phyloP scores from a whole-genome alignment of 2,113 vertebrate genomes.

The Fulica atra region DNA sequence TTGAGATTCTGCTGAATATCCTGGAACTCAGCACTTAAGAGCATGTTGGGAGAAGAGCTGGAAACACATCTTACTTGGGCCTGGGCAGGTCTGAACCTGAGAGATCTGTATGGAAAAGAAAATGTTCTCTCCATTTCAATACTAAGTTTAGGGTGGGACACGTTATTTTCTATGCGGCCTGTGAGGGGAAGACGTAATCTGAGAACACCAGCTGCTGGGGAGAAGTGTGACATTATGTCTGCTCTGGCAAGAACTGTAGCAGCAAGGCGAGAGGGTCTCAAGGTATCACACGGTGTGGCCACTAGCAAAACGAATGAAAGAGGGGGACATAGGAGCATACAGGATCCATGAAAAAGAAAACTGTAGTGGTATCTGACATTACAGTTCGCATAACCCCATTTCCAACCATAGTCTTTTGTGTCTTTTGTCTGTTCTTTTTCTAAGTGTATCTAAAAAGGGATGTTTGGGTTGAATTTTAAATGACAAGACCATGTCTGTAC shows the following conservation, averaged over 20 bases:
- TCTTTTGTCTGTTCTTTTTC: not conserved
- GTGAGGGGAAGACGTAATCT: not conserved
- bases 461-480: not conserved
- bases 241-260: not conserved
- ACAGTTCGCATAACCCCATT: not conserved
- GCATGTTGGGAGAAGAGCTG: not conserved
- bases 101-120: not conserved
- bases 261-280: not conserved
- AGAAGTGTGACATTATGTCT: not conserved
- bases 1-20: not conserved
- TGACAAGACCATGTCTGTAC: not conserved
- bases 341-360: not conserved
- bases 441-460: not conserved
- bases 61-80: not conserved
- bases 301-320: not conserved
- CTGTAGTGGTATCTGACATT: not conserved
- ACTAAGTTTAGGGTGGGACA: not conserved
- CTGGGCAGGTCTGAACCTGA: not conserved
- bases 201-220: not conserved
- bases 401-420: not conserved
- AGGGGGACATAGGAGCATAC: not conserved
- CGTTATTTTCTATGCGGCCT: not conserved
- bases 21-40: not conserved
- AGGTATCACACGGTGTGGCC: no score
- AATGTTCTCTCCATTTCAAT: not conserved